Evolutionary conservation across 2,113 vertebrate species (phyloP).

Genomic region (Regulus satrapa): DNA sequence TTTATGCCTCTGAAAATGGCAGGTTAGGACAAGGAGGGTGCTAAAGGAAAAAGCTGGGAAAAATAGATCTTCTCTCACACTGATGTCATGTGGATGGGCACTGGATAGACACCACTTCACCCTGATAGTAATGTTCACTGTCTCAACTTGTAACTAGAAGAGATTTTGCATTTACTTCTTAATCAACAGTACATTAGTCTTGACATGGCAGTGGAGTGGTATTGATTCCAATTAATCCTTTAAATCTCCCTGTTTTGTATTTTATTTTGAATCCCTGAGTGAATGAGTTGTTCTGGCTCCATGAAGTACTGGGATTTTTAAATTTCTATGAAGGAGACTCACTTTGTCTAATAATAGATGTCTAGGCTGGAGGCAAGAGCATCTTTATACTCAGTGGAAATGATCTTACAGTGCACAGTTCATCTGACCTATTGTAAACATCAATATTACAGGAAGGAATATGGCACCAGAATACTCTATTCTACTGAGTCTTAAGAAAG

Average conservation of each 20-base stretch:
- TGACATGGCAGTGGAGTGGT: neutral
- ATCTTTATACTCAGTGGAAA: neutral
- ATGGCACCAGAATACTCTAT: neutral
- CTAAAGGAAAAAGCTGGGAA: neutral
- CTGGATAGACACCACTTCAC: neutral
- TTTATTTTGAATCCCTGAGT: neutral
- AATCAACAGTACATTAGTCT: neutral
- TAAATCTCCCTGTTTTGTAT: neutral
- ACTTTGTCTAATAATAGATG: neutral
- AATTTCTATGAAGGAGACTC: neutral
- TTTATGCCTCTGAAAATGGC: neutral
- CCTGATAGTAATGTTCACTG: fast-evolving
- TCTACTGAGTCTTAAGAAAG: neutral
- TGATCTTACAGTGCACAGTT: neutral
- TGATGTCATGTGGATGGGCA: neutral
- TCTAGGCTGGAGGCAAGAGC: neutral
- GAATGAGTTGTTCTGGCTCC: neutral
- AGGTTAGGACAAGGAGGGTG: neutral
- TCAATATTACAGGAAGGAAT: neutral
- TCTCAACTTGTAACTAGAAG: neutral
- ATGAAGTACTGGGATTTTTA: neutral
- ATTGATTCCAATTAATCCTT: neutral
- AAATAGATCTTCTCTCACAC: neutral
- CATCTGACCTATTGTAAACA: neutral
- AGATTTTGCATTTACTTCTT: neutral